Evolutionary conservation across 2,113 vertebrate genomes (phyloP).

Genomic region (Picathartes gymnocephalus): DNA sequence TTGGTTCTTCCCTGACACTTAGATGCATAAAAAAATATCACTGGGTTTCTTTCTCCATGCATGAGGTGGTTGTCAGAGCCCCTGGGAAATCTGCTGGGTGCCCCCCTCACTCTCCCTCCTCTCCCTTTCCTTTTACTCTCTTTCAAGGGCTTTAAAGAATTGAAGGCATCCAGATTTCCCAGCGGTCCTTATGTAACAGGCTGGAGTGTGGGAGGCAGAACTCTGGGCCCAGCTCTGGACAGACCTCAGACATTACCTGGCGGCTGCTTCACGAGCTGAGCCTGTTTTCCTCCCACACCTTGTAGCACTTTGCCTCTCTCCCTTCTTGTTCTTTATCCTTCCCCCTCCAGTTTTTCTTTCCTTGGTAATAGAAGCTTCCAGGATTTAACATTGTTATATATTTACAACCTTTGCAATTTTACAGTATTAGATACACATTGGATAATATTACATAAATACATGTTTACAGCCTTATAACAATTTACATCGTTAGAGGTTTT

Average conservation of each 20-base stretch:
- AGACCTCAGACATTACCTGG: not conserved
- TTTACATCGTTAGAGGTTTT: not conserved
- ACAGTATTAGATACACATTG: not conserved
- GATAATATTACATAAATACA: not conserved
- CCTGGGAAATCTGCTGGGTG: not conserved
- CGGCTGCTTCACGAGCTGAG: not conserved
- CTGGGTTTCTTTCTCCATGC: not conserved
- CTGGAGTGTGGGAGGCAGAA: not conserved
- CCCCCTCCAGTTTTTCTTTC: not conserved
- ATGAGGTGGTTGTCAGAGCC: not conserved
- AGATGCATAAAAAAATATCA: not conserved
- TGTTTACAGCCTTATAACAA: not conserved
- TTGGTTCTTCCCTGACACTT: not conserved
- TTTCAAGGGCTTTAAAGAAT: conserved; percentile 8
- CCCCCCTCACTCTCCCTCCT: not conserved
- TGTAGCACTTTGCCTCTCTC: not conserved
- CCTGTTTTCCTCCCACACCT: not conserved
- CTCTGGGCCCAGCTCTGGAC: not conserved
- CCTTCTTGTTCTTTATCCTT: not conserved
- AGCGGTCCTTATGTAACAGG: not conserved
- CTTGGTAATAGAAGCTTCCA: not conserved
- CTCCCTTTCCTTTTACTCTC: not conserved
- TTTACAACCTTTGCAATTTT: not conserved
- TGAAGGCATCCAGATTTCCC: not conserved
- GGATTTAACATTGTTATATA: not conserved